These are phyloP conservation scores for Nothobranchius kuhntae DNA, from an alignment of 2,113 vertebrate species.

Conservation along the genomic window DNA sequence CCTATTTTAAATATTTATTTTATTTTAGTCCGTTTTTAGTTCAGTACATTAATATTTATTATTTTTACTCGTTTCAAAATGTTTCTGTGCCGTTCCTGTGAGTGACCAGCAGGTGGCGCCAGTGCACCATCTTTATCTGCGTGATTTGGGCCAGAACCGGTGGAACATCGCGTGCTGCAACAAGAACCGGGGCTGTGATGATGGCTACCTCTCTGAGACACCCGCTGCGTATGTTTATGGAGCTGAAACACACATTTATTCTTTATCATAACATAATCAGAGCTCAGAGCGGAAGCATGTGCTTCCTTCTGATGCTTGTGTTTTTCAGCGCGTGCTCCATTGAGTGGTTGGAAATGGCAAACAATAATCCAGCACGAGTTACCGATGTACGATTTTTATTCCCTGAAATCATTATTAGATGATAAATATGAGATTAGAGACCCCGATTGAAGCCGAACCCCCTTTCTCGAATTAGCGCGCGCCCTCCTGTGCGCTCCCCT, in stretches of 20 bases:
- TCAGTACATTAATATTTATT: too few species aligned
- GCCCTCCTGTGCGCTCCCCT: constrained; percentile 11
- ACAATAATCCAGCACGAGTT: constrained; percentile 9
- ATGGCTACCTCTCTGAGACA: neutral
- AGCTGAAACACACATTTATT: neutral
- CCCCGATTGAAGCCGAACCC: too few species aligned
- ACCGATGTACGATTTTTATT: too few species aligned
- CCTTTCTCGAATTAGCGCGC: constrained; percentile 2
- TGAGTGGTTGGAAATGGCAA: neutral
- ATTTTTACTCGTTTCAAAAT: too few species aligned
- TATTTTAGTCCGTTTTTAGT: too few species aligned
- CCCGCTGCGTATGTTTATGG: neutral
- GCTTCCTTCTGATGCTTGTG: too few species aligned
- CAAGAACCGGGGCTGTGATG: constrained; percentile 5
- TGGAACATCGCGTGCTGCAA: constrained; percentile 37
- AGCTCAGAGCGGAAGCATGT: too few species aligned
- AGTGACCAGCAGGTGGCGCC: constrained; percentile 31
- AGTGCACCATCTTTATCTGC: neutral
- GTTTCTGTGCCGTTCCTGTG: too few species aligned
- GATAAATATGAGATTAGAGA: too few species aligned
- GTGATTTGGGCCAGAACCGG: constrained; percentile 5
- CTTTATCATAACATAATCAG: too few species aligned
- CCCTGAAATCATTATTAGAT: too few species aligned
- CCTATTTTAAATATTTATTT: too few species aligned
- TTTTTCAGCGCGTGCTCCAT: neutral